Percentiles rank a stretch among this genome's conserved stretches.
Evolutionary conservation across 2,797 vertebrate genomes (phyloP).

Genomic region (Sebastes hubbsi): DNA sequence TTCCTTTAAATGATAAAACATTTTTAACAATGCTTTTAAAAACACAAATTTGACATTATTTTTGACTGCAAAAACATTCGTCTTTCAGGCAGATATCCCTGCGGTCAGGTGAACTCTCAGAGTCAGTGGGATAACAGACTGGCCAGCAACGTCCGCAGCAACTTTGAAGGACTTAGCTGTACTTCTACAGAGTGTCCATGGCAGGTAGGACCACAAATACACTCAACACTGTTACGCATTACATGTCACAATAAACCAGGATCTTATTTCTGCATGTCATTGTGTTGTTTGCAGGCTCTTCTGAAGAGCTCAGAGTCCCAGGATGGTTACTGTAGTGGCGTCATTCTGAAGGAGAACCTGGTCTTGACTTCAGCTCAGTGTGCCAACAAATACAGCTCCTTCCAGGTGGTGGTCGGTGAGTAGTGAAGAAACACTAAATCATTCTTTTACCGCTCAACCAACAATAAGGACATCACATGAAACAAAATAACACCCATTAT

Average conservation of each 20-base stretch:
- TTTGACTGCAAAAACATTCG: not conserved
- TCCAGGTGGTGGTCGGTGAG: slow-evolving; percentile 81
- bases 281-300: slow-evolving; percentile 69
- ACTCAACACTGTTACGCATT: not conserved
- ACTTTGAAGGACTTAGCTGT: slow-evolving; percentile 68
- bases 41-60: not conserved
- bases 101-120: slow-evolving; percentile 69
- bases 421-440: not conserved
- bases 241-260: not conserved
- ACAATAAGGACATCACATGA: too few species aligned
- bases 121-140: slow-evolving; percentile 51
- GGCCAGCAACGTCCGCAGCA: slow-evolving; percentile 42
- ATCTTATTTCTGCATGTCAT: not conserved
- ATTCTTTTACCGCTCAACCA: not conserved
- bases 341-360: slow-evolving; percentile 82
- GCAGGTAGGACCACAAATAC: slow-evolving; percentile 73
- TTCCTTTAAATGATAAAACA: not conserved
- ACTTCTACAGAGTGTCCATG: slow-evolving; percentile 76
- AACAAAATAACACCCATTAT: too few species aligned
- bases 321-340: slow-evolving; percentile 80
- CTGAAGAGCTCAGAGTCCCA: slow-evolving; percentile 63
- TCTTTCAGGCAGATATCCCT: slow-evolving; percentile 62
- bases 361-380: slow-evolving; percentile 83
- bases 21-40: not conserved
- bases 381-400: slow-evolving; percentile 50